phyloP scores from a whole-genome alignment of 2,888 invertebrate genomes.

The Cabera pusaria region DNA sequence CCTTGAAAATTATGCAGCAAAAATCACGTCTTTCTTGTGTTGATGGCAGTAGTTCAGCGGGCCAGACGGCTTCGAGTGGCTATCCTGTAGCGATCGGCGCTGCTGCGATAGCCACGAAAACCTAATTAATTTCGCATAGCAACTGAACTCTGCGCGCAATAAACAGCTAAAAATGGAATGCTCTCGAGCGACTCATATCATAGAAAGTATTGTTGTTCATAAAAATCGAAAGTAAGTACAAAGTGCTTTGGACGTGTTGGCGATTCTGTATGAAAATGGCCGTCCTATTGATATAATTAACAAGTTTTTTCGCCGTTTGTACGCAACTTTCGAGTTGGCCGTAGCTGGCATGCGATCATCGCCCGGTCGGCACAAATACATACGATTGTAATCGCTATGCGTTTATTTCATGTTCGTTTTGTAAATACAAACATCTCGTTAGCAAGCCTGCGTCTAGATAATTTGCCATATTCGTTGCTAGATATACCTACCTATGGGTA shows the following conservation, averaged over 20 bases:
- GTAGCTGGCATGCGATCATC: constrained; percentile 35
- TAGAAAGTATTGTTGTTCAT: constrained; percentile 69
- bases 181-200: constrained; percentile 49
- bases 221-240: constrained; percentile 56
- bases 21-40: constrained; percentile 64
- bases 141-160: constrained; percentile 56
- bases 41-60: constrained; percentile 42
- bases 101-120: constrained; percentile 39
- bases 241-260: constrained; percentile 43
- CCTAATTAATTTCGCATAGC: constrained; percentile 53
- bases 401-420: constrained; percentile 28
- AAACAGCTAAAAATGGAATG: constrained; percentile 72
- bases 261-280: constrained; percentile 52
- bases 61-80: constrained; percentile 49
- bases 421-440: constrained; percentile 17
- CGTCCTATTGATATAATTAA: constrained; percentile 36
- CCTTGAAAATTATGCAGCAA: constrained; percentile 84
- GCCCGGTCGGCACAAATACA: constrained; percentile 37
- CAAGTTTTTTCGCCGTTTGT: constrained; percentile 27
- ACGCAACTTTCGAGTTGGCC: constrained; percentile 38
- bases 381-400: constrained; percentile 30
- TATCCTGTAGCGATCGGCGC: constrained; percentile 52
- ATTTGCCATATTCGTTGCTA: constrained; percentile 2
- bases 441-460: constrained; percentile 3
- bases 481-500: constrained; percentile 3